Evolutionary conservation across 2,113 vertebrate species (phyloP).

Genomic region (Sceloporus undulatus): DNA sequence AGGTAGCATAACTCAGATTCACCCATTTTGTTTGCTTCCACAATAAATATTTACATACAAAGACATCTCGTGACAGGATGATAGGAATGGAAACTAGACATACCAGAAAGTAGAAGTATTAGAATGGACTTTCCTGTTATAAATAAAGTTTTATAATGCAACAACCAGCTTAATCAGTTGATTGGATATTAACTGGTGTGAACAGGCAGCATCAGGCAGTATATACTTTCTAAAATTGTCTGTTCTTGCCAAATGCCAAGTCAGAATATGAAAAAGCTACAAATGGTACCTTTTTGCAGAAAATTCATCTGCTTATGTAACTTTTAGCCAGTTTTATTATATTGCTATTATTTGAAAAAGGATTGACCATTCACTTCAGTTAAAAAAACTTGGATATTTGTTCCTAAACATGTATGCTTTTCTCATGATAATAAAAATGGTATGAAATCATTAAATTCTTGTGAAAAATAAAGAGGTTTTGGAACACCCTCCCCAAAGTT

Average conservation of each 20-base stretch:
- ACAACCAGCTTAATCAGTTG: not conserved
- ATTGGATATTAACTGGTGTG: not conserved
- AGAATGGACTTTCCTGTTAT: not conserved
- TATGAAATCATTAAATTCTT: no score
- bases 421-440: no score
- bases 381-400: no score
- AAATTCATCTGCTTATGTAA: not conserved
- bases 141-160: not conserved
- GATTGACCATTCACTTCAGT: no score
- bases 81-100: not conserved
- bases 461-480: no score
- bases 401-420: no score
- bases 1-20: not conserved
- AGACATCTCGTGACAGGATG: not conserved
- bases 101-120: not conserved
- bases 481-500: no score
- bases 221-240: not conserved
- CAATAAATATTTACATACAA: not conserved
- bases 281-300: not conserved
- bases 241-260: not conserved
- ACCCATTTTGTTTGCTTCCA: not conserved
- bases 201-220: conserved; percentile 4
- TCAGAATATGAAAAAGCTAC: not conserved
- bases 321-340: no score
- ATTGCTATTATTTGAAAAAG: no score